Conservation (phyloP, 2,113 vertebrate species). For the Emydocephalus ijimae region DNA sequence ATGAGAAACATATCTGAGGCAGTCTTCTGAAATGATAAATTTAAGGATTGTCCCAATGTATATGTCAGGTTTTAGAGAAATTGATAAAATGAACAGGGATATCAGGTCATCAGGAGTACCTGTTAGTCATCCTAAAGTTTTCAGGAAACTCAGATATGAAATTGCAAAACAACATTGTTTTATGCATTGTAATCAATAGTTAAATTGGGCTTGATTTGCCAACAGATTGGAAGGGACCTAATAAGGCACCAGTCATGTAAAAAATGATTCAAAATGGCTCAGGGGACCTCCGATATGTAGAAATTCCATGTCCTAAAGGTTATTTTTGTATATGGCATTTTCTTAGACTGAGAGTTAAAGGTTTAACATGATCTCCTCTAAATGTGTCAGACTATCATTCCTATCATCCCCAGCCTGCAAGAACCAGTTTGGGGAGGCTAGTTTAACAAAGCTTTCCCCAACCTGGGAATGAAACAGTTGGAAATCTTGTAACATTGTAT, state of each 20-base stretch:
- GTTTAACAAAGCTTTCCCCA: not conserved
- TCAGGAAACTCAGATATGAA: constrained; percentile 17
- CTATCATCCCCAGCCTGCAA: not conserved
- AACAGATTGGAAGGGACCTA: not conserved
- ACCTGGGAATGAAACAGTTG: not conserved
- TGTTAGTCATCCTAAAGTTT: constrained; percentile 12
- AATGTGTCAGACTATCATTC: not conserved
- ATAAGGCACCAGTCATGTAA: not conserved
- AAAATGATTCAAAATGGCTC: not conserved
- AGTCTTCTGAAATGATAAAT: constrained; percentile 29
- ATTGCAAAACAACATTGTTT: constrained; percentile 16
- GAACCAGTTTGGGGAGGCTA: not conserved
- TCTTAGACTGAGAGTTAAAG: not conserved
- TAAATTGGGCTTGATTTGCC: constrained; percentile 5
- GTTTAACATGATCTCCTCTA: not conserved
- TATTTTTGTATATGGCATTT: not conserved
- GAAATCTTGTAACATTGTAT: not conserved
- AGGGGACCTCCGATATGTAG: not conserved
- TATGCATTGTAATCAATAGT: not conserved
- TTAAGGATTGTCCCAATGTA: constrained; percentile 22
- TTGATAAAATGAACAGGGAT: constrained; percentile 26
- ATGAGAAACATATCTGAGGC: constrained; percentile 22
- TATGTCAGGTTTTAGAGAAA: constrained; percentile 31
- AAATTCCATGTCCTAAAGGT: not conserved
- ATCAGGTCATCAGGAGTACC: constrained; percentile 7